These are phyloP conservation scores for Lepidochitona cinerea DNA, from an alignment of 2,888 invertebrate species.

Conservation along the genomic window DNA sequence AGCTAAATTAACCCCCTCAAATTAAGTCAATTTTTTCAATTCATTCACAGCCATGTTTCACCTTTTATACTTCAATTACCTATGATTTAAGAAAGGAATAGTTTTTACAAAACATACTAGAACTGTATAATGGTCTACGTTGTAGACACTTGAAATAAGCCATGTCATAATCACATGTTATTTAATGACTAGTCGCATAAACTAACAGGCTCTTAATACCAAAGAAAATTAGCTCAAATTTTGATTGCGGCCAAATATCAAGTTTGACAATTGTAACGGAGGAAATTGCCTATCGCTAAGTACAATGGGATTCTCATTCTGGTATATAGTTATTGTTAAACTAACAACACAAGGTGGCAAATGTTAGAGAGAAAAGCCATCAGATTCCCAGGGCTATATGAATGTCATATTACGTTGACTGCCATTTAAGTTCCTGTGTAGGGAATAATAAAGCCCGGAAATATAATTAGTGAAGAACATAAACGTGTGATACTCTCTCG, in stretches of 20 bases:
- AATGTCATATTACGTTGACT: conserved; percentile 2
- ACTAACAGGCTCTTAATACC: too few species aligned
- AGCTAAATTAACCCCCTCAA: too few species aligned
- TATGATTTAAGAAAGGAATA: too few species aligned
- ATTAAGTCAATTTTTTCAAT: too few species aligned
- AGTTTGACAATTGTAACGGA: background rate
- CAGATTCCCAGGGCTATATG: background rate
- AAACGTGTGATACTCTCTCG: too few species aligned
- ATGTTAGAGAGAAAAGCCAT: background rate
- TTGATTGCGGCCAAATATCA: background rate
- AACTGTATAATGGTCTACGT: too few species aligned
- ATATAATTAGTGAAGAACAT: background rate
- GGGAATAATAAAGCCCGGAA: background rate
- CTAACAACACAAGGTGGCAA: background rate
- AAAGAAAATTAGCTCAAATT: background rate
- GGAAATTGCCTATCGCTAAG: conserved; percentile 2
- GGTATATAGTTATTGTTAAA: background rate
- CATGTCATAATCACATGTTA: too few species aligned
- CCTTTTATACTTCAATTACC: too few species aligned
- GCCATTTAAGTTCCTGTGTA: conserved; percentile 7
- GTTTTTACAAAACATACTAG: too few species aligned
- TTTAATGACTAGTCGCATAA: too few species aligned
- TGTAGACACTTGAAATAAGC: too few species aligned
- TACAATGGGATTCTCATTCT: conserved; percentile 1
- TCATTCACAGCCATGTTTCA: too few species aligned